Base-by-base conservation (phyloP, 1,140 invertebrate genomes). In the Alviniconcha marisindica region DNA sequence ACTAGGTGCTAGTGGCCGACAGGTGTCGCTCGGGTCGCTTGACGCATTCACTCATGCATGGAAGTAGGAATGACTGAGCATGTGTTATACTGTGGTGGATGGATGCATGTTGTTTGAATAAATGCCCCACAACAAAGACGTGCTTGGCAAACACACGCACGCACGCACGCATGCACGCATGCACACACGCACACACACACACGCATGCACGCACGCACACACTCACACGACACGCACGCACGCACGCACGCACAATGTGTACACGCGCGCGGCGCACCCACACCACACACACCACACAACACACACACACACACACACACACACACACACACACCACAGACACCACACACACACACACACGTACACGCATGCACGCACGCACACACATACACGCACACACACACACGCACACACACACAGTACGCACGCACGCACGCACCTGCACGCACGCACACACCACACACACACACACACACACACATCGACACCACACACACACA, bases 171-270 rank as follows among this genome's bases (percentile, higher is more conserved):
- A 18, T 12, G 31, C 18, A 28, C 60, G 12, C 3, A 18, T n/a
- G 31, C 60, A 66, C 60, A 24, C 60, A 66, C 60, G 28, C 60
- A 66, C 60, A 66, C 60, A 66, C 60, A 66, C 60, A 66, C 60
- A 66, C n/a, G n/a, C n/a, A n/a, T n/a, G n/a, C n/a, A n/a, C n/a
- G n/a, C n/a, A n/a, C n/a, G n/a, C n/a, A n/a, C n/a, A n/a, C n/a
- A n/a, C n/a, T n/a, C n/a, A n/a, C n/a, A n/a, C n/a, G n/a, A n/a
- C n/a, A n/a, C n/a, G n/a, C n/a, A n/a, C n/a, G n/a, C n/a, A n/a
- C n/a, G n/a, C n/a, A n/a, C n/a, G n/a, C n/a, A n/a, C n/a, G n/a
- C n/a, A n/a, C n/a, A n/a, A n/a, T n/a, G n/a, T n/a, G n/a, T n/a
- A n/a, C n/a, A n/a, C n/a, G n/a, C n/a, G n/a, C n/a, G n/a, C n/a